Evolutionary conservation across 1,140 invertebrate genomes (phyloP).

Genomic region (Drosophila rhopaloa): DNA sequence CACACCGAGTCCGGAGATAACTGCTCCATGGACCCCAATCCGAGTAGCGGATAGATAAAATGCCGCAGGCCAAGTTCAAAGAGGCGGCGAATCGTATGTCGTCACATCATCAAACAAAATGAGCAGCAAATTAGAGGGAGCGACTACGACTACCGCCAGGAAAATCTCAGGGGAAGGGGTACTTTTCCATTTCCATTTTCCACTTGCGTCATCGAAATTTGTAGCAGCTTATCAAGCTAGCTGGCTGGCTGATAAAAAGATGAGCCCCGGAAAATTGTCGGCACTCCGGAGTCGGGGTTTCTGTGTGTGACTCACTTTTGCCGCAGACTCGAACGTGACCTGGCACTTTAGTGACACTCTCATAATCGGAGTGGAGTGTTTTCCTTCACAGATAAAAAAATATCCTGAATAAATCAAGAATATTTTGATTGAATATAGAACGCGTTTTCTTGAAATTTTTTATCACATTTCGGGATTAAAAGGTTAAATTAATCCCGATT

Average conservation of each 20-base stretch:
- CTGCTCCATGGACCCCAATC: conserved; percentile 7
- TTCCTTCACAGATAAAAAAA: no score
- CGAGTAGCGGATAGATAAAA: conserved; percentile 32
- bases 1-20: conserved; percentile 49
- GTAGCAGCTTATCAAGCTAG: conserved; percentile 63
- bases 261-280: conserved; percentile 36
- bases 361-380: conserved; percentile 36
- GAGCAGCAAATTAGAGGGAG: conserved; percentile 67
- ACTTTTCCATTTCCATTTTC: conserved; percentile 31
- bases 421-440: no score
- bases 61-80: conserved; percentile 56
- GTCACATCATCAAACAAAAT: conserved; percentile 71
- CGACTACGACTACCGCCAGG: conserved; percentile 40
- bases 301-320: conserved; percentile 54
- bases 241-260: conserved; percentile 30
- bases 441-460: no score
- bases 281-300: neutral
- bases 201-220: conserved; percentile 76
- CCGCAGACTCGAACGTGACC: conserved; percentile 66
- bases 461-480: no score
- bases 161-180: conserved; percentile 18
- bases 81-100: conserved; percentile 57
- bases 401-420: no score
- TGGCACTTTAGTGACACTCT: conserved; percentile 60
- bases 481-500: no score